Conservation (phyloP, 2,888 invertebrate species). For the Cheilosia grossa region DNA sequence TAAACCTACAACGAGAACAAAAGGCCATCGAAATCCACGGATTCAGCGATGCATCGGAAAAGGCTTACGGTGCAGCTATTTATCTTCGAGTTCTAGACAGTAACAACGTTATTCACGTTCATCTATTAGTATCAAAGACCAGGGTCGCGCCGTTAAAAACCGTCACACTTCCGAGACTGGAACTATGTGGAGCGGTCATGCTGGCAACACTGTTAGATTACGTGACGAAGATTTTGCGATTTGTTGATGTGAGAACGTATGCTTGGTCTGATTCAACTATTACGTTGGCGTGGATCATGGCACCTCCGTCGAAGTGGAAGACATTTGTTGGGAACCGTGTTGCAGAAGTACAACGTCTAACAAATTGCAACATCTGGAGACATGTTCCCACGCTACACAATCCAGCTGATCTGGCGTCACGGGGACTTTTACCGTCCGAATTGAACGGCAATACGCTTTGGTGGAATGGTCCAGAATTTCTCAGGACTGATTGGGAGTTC, state of each 20-base stretch:
- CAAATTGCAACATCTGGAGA: slow-evolving; percentile 42
- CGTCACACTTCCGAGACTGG: slow-evolving; percentile 1
- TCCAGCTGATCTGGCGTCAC: slow-evolving; percentile 65
- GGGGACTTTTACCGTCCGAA: slow-evolving; percentile 20
- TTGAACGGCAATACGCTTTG: background rate
- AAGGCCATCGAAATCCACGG: too few relatives aligned
- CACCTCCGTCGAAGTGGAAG: slow-evolving; percentile 1
- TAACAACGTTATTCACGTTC: background rate
- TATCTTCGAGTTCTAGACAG: background rate
- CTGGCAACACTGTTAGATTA: background rate
- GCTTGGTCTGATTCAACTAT: background rate
- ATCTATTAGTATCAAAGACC: background rate
- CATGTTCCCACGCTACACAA: slow-evolving; percentile 73
- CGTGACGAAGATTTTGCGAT: background rate
- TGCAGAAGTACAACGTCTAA: slow-evolving; percentile 48
- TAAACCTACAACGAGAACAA: too few relatives aligned
- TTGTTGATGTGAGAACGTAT: background rate
- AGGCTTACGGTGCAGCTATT: background rate
- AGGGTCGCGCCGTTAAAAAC: slow-evolving; percentile 7
- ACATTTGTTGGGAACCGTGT: slow-evolving; percentile 51
- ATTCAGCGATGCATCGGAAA: slow-evolving; percentile 45
- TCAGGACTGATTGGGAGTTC: background rate
- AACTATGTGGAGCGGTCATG: slow-evolving; percentile 6
- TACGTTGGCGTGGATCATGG: background rate
- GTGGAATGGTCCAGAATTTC: slow-evolving; percentile 9